A percentile compares a stretch with the other conserved stretches of the same genome.
These are phyloP conservation scores for Sturnus vulgaris DNA, from an alignment of 2,113 vertebrate genomes.

Conservation along the genomic window DNA sequence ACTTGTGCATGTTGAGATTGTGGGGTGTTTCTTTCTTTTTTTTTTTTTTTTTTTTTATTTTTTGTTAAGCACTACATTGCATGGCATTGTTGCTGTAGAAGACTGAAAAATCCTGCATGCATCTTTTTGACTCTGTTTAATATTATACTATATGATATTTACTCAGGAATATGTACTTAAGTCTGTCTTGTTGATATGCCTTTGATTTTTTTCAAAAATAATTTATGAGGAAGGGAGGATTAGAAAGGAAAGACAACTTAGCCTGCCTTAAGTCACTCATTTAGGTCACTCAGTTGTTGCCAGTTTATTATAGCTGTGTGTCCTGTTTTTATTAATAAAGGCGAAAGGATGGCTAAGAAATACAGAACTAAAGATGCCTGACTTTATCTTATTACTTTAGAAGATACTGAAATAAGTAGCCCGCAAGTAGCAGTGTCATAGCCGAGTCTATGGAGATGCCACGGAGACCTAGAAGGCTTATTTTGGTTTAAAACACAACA, in stretches of 20 bases:
- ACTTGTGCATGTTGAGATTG: fast-evolving
- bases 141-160: not conserved
- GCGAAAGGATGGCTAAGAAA: not conserved
- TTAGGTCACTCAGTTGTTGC: not conserved
- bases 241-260: not conserved
- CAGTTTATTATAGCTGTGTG: not conserved
- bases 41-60: not conserved
- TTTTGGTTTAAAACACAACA: not conserved
- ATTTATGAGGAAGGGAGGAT: not conserved
- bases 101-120: not conserved
- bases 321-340: not conserved
- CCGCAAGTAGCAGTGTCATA: not conserved
- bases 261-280: not conserved
- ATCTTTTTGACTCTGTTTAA: not conserved
- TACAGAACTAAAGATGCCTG: not conserved
- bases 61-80: not conserved
- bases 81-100: not conserved
- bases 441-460: not conserved
- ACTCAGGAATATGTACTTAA: not conserved
- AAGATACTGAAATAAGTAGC: not conserved
- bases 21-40: no score
- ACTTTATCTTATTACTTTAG: not conserved
- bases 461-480: not conserved
- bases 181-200: not conserved
- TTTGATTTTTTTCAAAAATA: not conserved